Percentiles rank a stretch among this genome's conserved stretches.
Evolutionary conservation across 2,797 vertebrate species (phyloP).

Genomic region (Oryzias sinensis): DNA sequence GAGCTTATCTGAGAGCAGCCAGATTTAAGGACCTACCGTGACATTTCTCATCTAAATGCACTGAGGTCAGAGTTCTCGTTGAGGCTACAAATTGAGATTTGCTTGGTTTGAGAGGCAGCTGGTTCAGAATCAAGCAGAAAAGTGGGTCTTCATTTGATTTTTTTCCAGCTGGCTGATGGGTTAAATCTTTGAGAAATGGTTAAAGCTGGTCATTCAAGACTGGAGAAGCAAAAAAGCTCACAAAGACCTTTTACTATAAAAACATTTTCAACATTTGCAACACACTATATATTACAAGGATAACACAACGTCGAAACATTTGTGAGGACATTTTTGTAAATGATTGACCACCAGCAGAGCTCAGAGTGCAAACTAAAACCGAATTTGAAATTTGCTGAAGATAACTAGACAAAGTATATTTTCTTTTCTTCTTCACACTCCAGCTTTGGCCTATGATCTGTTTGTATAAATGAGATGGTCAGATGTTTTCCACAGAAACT

Average conservation of each 20-base stretch:
- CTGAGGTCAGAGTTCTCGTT: slow-evolving; percentile 34
- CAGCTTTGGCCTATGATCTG: no score
- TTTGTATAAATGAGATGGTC: no score
- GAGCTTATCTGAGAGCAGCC: slow-evolving; percentile 7
- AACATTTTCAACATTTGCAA: neutral
- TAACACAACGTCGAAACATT: slow-evolving; percentile 38
- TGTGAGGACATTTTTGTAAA: slow-evolving; percentile 18
- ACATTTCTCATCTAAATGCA: slow-evolving; percentile 32
- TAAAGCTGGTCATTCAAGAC: slow-evolving; percentile 47
- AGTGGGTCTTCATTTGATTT: slow-evolving; percentile 22
- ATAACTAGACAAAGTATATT: no score
- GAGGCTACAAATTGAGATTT: slow-evolving; percentile 11
- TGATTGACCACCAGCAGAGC: slow-evolving; percentile 32
- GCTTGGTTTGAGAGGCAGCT: slow-evolving; percentile 18
- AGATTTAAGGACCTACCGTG: neutral
- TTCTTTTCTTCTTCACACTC: no score
- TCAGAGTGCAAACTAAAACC: slow-evolving; percentile 8
- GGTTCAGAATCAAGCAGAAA: slow-evolving; percentile 51
- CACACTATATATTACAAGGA: slow-evolving; percentile 20
- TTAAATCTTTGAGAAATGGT: slow-evolving; percentile 47
- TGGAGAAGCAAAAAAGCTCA: slow-evolving; percentile 1
- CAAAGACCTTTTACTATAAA: no score
- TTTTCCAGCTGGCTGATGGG: slow-evolving; percentile 32
- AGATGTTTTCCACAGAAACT: no score
- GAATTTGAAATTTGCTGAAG: no score